Percentiles rank a stretch among this genome's conserved stretches.
Conservation (phyloP, 2,113 vertebrate genomes). For the Peromyscus maniculatus region DNA sequence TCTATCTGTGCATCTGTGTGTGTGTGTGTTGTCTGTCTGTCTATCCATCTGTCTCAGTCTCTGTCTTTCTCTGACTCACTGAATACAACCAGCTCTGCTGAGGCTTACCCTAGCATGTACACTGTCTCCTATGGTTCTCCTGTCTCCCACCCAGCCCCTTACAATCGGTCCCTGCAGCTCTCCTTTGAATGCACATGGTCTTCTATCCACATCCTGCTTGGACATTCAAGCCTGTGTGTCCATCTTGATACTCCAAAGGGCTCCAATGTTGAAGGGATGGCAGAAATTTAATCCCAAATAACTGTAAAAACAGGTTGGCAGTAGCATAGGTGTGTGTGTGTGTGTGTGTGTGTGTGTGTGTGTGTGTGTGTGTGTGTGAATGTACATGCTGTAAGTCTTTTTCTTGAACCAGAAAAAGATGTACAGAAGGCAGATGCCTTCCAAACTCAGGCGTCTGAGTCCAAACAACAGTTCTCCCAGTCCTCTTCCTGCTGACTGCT, state of each 20-base stretch:
- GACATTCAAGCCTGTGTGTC: background rate
- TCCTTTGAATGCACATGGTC: no score
- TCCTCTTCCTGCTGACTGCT: background rate
- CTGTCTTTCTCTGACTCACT: background rate
- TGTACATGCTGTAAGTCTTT: background rate
- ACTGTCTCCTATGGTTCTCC: background rate
- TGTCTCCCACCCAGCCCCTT: background rate
- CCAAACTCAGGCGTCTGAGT: background rate
- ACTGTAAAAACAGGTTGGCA: background rate
- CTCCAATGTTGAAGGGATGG: background rate
- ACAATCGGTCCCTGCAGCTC: background rate
- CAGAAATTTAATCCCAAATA: background rate
- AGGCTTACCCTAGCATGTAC: background rate
- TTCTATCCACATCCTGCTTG: background rate
- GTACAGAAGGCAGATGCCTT: background rate
- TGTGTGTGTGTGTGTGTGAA: background rate
- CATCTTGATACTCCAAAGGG: background rate
- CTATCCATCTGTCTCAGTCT: background rate
- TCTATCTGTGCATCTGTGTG: background rate
- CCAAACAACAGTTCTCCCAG: background rate
- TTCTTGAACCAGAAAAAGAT: slow-evolving; percentile 5
- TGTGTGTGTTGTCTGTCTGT: no score
- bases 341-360: background rate
- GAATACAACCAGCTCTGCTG: background rate
- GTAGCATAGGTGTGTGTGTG: background rate